These are phyloP conservation scores for Pseudopipra pipra DNA, from an alignment of 2,113 vertebrate genomes.

Conservation along the genomic window DNA sequence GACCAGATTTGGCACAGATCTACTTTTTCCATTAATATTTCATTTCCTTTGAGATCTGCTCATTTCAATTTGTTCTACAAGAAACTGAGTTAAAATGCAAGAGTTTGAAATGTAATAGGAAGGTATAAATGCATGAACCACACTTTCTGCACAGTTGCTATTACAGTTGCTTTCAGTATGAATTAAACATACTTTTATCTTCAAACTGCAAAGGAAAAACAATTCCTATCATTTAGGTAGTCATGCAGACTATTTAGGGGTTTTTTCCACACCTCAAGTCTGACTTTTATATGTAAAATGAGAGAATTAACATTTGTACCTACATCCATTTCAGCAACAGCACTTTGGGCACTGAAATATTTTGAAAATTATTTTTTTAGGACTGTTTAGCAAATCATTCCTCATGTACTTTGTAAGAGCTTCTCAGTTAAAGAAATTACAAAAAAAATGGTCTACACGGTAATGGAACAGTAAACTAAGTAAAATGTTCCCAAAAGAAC, in stretches of 20 bases:
- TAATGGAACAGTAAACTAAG: not conserved
- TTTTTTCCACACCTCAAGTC: not conserved
- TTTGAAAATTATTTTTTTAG: not conserved
- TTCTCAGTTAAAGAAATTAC: not conserved
- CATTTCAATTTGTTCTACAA: conserved; percentile 23
- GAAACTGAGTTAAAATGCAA: not conserved
- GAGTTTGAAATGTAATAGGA: not conserved
- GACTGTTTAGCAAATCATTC: not conserved
- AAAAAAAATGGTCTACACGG: not conserved
- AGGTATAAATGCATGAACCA: not conserved
- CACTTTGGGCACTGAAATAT: not conserved
- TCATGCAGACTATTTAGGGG: not conserved
- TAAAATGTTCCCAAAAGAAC: not conserved
- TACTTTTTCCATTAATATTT: conserved; percentile 69
- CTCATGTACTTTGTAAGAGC: not conserved
- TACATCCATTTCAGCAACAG: not conserved
- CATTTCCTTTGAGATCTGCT: conserved; percentile 46
- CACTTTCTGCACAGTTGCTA: not conserved
- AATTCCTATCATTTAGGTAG: not conserved
- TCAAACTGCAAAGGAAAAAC: not conserved
- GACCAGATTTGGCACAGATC: conserved; percentile 37
- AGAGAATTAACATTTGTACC: not conserved
- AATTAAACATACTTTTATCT: conserved; percentile 6
- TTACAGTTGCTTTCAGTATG: not conserved
- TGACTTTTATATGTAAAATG: not conserved